phyloP scores from a whole-genome alignment of 2,113 vertebrate genomes.

The Saguinus midas region DNA sequence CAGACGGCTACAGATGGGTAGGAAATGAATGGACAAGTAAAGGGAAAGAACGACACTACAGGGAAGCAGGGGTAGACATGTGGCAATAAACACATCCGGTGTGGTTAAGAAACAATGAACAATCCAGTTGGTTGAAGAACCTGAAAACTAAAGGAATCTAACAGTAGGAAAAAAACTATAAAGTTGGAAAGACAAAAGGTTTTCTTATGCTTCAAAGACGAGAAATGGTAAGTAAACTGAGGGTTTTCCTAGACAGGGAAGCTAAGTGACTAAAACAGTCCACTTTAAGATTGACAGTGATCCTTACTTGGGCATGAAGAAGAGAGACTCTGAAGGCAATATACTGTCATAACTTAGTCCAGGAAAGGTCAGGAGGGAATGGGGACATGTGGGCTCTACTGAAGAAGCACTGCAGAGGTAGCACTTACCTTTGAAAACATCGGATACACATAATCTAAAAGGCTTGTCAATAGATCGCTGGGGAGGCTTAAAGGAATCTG shows the following conservation, averaged over 20 bases:
- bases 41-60: neutral
- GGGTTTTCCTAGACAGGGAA: neutral
- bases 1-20: neutral
- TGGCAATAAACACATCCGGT: neutral
- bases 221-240: neutral
- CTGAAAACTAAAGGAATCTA: neutral
- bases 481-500: slow-evolving; percentile 95
- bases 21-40: neutral
- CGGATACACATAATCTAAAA: slow-evolving; percentile 95
- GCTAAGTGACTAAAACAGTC: neutral
- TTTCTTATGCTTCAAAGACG: neutral
- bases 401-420: neutral
- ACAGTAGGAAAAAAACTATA: neutral
- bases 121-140: neutral
- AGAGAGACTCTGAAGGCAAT: neutral
- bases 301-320: neutral
- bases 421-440: slow-evolving; percentile 97
- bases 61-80: neutral
- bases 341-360: neutral
- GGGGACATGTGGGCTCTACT: neutral
- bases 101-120: neutral
- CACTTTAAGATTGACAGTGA: neutral
- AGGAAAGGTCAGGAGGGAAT: neutral
- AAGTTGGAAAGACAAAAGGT: neutral
- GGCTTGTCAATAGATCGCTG: slow-evolving; percentile 95